A percentile compares a stretch with the other conserved stretches of the same genome.
Evolutionary conservation across 2,113 vertebrate species (phyloP).

Genomic region (Coptodon bakossiorum): DNA sequence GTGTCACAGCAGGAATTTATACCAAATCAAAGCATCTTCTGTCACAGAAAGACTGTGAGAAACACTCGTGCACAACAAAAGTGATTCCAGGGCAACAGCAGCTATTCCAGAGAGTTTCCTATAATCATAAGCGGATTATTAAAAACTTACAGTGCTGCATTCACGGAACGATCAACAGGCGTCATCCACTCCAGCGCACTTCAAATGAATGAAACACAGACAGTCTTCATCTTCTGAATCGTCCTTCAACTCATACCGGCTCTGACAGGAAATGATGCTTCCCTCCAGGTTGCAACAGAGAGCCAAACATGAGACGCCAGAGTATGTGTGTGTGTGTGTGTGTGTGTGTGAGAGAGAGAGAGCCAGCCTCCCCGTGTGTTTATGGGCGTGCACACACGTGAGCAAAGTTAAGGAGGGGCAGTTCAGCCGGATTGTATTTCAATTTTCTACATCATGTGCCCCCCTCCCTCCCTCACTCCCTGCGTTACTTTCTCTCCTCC

Average conservation of each 20-base stretch:
- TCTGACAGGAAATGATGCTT: constrained; percentile 24
- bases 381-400: constrained; percentile 1
- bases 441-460: constrained; percentile 9
- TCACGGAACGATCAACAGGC: constrained; percentile 43
- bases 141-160: constrained; percentile 38
- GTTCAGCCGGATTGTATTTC: constrained; percentile 10
- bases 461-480: background rate
- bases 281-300: constrained; percentile 41
- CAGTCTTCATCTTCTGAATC: background rate
- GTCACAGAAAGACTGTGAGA: background rate
- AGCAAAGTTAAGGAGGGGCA: constrained; percentile 19
- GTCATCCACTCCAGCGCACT: constrained; percentile 13
- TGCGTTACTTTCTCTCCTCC: background rate
- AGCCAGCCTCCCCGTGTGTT: background rate
- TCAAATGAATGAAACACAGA: background rate
- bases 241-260: background rate
- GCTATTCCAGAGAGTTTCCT: background rate
- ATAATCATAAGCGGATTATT: background rate
- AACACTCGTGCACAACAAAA: background rate
- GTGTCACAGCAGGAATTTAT: background rate
- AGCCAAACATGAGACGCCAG: background rate
- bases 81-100: background rate
- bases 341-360: background rate
- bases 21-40: background rate
- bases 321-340: background rate